Evolutionary conservation across 2,113 vertebrate genomes (phyloP), one percentile per base, ranked within the genome.

Genomic region (Cyprinodon brontotheroides): DNA sequence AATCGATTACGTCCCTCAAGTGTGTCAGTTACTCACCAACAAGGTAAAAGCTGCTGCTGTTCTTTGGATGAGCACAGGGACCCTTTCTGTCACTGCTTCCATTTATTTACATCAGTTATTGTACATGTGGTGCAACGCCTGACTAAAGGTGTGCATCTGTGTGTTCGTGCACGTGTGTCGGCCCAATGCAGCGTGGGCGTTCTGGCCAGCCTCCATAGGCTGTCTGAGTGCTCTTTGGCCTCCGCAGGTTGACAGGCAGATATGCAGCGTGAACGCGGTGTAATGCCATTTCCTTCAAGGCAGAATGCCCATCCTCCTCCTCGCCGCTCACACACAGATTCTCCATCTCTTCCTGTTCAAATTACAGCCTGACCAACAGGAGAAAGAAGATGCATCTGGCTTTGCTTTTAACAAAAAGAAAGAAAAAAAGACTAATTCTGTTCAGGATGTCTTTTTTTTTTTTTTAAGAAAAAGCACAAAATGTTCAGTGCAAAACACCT

Each of bases 1-100:
- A 75, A 98, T 99, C 0, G 98, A 99, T 91, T 99, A 99, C 0
- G 98, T 99, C 68, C 98, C 98, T 53, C 98, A 99, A 94, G 96
- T 99, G 17, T 99, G 97, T 92, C 97, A 98, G 90, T 92, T 99
- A 72, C 95, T 99, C 87, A 99, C 96, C 77, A 99, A 96, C 91
- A 99, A 99, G 96, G 98, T 99, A 95, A 95, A 86, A 20, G 17
- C 5, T 29, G 4, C 15, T 37, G 22, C 7, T 47, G 12, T 41
- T 41, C 57, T 59, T 15, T 43, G 14, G 38, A 70, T 37, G 13
- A 29, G 63, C 11, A 7, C 60, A 0, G 10, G 60, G 50, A 53
- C 50, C 60, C 57, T 66, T 2, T 17, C 37, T 22, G 29, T 77
- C 14, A 29, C 50, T 50, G 66, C 39, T 78, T 66, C 78, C 71